Evolutionary conservation across 2,113 vertebrate species (phyloP), one percentile per base, ranked within the genome.

Genomic region (Galeopterus variegatus): DNA sequence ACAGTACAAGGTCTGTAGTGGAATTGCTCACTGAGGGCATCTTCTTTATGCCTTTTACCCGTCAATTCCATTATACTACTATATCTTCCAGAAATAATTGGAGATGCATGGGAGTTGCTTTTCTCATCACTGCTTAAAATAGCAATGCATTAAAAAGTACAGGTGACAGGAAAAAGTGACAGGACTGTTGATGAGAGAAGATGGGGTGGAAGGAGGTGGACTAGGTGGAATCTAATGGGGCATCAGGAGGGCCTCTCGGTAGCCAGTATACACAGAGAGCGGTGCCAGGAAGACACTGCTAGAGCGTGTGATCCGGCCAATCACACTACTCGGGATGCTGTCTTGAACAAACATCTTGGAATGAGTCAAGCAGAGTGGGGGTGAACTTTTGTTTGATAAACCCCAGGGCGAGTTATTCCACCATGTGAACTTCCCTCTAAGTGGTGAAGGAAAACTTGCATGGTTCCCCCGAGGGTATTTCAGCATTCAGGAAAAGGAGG

Each of bases 251-350:
- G 7, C 23, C 90, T 82, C 50, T 96, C 64, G 75, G 69, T 24
- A 36, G 33, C 24, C 75, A 23, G 70, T 23, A 33, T 17, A 28
- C 24, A n/a, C 10, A 33, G 24, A n/a, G 5, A 4, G 17, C 2
- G 19, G 28, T 2, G 11, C 17, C 0, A 13, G 28, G 9, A 2
- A 45, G 72, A 69, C 48, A 18, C 36, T 3, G 12, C 14, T 24
- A 14, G 77, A 70, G 24, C 48, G 6, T 52, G 72, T 67, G 41
- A 2, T n/a, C 45, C 41, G 0, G 0, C 64, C 69, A 52, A 4
- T 76, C 24, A 75, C 83, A 3, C 94, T 21, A 77, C 15, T 8
- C n/a, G 58, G 96, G 11, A 13, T 36, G 41, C 19, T 87, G 18
- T 36, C 76, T 90, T 3, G 56, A 80, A 83, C n/a, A 65, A 5